phyloP scores from a whole-genome alignment of 2,888 invertebrate genomes.

The Prosapia bicincta region DNA sequence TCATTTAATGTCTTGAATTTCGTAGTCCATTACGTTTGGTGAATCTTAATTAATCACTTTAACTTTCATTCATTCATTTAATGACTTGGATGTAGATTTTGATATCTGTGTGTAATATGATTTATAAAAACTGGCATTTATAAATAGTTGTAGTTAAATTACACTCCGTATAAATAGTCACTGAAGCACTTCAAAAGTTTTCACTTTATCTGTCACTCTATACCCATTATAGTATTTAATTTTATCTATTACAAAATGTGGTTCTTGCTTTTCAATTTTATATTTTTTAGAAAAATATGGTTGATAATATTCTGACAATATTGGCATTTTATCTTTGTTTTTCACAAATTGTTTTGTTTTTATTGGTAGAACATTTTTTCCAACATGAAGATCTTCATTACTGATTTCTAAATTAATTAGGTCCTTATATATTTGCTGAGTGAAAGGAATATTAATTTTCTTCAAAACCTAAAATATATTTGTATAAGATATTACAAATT shows the following conservation, averaged over 20 bases:
- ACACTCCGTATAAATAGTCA: too few relatives aligned
- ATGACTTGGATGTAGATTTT: too few relatives aligned
- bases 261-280: conserved; percentile 7
- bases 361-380: background rate
- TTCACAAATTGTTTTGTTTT: conserved; percentile 26
- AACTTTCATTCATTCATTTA: too few relatives aligned
- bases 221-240: conserved; percentile 15
- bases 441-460: conserved; percentile 35
- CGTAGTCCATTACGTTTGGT: too few relatives aligned
- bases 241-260: conserved; percentile 7
- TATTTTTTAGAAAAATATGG: conserved; percentile 28
- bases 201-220: background rate
- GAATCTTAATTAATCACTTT: too few relatives aligned
- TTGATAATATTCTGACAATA: conserved; percentile 31
- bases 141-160: too few relatives aligned
- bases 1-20: too few relatives aligned
- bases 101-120: too few relatives aligned
- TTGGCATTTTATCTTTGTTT: conserved; percentile 32
- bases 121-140: too few relatives aligned
- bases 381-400: conserved; percentile 30
- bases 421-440: conserved; percentile 32
- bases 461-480: conserved; percentile 32
- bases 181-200: background rate
- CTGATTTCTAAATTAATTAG: conserved; percentile 33
- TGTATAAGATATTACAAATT: too few relatives aligned